Base-by-base conservation (phyloP, 2,797 vertebrate species). In the Melanogrammus aeglefinus region DNA sequence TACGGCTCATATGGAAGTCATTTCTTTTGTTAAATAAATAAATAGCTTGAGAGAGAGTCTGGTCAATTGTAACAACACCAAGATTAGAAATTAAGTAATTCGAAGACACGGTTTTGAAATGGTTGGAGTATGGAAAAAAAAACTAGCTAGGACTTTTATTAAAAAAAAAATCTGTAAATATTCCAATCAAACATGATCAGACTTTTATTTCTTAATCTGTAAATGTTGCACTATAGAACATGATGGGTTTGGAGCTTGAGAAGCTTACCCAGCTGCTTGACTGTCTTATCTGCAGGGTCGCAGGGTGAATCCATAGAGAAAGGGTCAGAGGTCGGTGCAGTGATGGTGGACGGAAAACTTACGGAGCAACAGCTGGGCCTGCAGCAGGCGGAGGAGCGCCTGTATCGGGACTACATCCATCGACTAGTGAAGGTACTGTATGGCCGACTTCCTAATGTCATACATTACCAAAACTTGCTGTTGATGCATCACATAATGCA, bases 401-500 rank as follows among this genome's bases (percentile, higher is more conserved):
- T 99, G 87, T 94, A 95, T 93, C 95, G 97, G 91, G 98, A 99
- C 93, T 97, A 98, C 90, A 99, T 99, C 89, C 96, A 96, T 88
- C 94, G 97, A 66, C 94, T 99, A 86, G 85, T 96, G 82, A 97
- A 98, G 94, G 98, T 99, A 92, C 63, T 3, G n/a, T n/a, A n/a
- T n/a, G 12, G 63, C 8, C 3, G 9, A 9, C 21, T 8, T 1
- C 47, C 6, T 18, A 29, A 70, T 29, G 24, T 27, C 24, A 33
- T 4, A 71, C 21, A 14, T 10, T 14, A 12, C 69, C 27, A 6
- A 71, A 8, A 63, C 57, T 21, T n/a, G 57, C 6, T 51, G 16
- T 8, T 24, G 57, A n/a, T 63, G 1, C 47, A 21, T 63, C 21
- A n/a, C 57, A 24, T n/a, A 24, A 24, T 63, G 21, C 57, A 8